Evolutionary conservation across 2,113 vertebrate genomes (phyloP).

Genomic region (Coptodon bakossiorum): DNA sequence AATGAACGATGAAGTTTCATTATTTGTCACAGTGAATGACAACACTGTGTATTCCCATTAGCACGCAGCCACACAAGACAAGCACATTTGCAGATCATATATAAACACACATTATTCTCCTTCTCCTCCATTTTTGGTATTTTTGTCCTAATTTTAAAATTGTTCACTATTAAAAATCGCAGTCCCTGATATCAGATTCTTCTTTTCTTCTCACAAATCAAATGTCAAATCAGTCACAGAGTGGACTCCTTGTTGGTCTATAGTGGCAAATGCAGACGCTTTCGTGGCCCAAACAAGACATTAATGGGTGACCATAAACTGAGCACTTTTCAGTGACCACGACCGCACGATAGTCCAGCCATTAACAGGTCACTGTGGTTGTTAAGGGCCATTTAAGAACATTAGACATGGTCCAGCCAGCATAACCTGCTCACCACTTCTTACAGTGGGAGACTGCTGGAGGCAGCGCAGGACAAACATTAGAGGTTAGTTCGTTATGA

Average conservation of each 20-base stretch:
- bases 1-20: not conserved
- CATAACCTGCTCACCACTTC: constrained; percentile 48
- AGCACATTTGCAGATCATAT: not conserved
- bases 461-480: constrained; percentile 32
- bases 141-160: not conserved
- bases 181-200: not conserved
- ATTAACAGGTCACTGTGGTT: constrained; percentile 52
- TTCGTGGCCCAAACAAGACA: constrained; percentile 18
- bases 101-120: not conserved
- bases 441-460: constrained; percentile 32
- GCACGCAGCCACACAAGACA: not conserved
- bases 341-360: constrained; percentile 37
- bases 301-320: constrained; percentile 40
- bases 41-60: not conserved
- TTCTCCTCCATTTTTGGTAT: not conserved
- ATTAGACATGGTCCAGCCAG: constrained; percentile 45
- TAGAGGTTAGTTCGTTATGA: constrained; percentile 32
- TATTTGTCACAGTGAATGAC: not conserved
- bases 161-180: not conserved
- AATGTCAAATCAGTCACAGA: not conserved
- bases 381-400: constrained; percentile 39
- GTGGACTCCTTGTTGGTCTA: not conserved
- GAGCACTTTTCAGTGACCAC: constrained; percentile 41
- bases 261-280: not conserved
- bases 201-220: not conserved